Base-by-base conservation (phyloP, 2,888 invertebrate genomes). In the Busseola fusca region DNA sequence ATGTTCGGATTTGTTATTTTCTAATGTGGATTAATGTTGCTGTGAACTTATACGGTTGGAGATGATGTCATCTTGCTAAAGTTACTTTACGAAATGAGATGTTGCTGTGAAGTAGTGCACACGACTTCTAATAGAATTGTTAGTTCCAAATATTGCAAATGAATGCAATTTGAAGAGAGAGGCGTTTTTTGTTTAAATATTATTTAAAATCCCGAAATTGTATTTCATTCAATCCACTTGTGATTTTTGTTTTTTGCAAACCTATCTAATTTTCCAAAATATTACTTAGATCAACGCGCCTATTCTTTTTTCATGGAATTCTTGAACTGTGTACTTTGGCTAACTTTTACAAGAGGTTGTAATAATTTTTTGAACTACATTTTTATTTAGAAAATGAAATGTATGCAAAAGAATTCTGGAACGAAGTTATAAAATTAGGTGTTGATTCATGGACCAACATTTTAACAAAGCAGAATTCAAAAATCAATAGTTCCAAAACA, bases 31-130 rank as follows among this genome's bases (percentile, higher is more conserved):
- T 78, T 58, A 72, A 72, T 58, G 45, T 72, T 16, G 45, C 56
- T 81, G 64, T 48, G 56, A 50, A 48, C 78, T 67, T 64, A 69
- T 73, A 67, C 34, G 62, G 78, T 3, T 48, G 50, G 25, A 34
- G 60, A 67, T 80, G 79, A 80, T 81, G 64, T 80, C 79, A 81
- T 64, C 63, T 57, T 57, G 21, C 30, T 56, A 18, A 58, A 63
- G 45, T 63, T 77, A 69, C 14, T 63, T 65, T 65, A 48, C 12
- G 27, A 56, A 67, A 69, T 59, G n/a, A 27, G 62, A 59, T 42
- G 56, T 56, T 16, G 34, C 60, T 67, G 37, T 37, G 16, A 62
- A 64, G 45, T 57, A 16, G 27, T 21, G 18, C 18, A 30, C 4
- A 64, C 42, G 37, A 30, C 21, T n/a, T 25, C 4, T 40, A 37